Evolutionary conservation across 2,797 vertebrate genomes (phyloP).

Genomic region (Phoxinus dragarum): DNA sequence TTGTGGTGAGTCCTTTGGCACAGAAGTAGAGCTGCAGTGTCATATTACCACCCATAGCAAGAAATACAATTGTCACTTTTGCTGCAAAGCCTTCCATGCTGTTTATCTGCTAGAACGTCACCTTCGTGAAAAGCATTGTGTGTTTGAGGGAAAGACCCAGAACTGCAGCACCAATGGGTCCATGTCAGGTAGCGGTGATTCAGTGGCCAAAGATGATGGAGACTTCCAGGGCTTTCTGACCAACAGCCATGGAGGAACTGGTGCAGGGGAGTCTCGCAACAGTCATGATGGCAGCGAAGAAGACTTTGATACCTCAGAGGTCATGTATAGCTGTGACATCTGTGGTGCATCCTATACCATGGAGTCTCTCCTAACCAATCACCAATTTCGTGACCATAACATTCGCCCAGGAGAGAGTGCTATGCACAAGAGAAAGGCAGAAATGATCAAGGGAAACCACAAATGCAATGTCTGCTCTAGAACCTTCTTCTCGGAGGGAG

Average conservation of each 20-base stretch:
- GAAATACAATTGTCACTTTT: slow-evolving; percentile 98
- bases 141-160: slow-evolving; percentile 92
- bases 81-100: slow-evolving; percentile 98
- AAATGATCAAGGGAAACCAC: slow-evolving; percentile 98
- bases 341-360: slow-evolving; percentile 98
- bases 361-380: slow-evolving; percentile 96
- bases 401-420: slow-evolving; percentile 97
- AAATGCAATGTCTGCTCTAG: slow-evolving; percentile 98
- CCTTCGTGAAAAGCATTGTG: slow-evolving; percentile 95
- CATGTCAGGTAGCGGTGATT: slow-evolving; percentile 76
- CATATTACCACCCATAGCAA: slow-evolving; percentile 99
- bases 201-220: slow-evolving; percentile 90
- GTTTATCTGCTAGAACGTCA: slow-evolving; percentile 95
- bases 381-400: slow-evolving; percentile 97
- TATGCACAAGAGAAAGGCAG: slow-evolving; percentile 94
- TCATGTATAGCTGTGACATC: slow-evolving; percentile 97
- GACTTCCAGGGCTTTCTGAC: slow-evolving; percentile 90
- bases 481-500: slow-evolving; percentile 98
- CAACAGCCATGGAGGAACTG: slow-evolving; percentile 85
- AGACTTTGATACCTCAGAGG: slow-evolving; percentile 92
- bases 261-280: slow-evolving; percentile 83
- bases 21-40: slow-evolving; percentile 97
- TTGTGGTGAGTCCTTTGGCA: slow-evolving; percentile 96
- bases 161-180: slow-evolving; percentile 94
- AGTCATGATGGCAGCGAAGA: slow-evolving; percentile 96